These are phyloP conservation scores for Aphyosemion australe DNA, from an alignment of 2,113 vertebrate genomes.

Conservation along the genomic window DNA sequence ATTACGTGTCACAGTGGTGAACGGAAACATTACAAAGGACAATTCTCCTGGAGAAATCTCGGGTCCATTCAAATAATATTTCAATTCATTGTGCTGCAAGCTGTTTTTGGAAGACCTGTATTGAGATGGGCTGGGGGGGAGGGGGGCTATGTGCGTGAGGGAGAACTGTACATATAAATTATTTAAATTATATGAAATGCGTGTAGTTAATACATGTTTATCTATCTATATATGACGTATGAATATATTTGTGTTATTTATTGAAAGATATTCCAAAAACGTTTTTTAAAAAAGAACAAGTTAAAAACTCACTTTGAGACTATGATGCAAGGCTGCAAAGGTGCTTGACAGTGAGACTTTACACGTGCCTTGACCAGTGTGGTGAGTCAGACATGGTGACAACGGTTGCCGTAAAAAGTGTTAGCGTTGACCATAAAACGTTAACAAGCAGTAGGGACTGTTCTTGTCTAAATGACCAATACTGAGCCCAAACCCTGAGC, in stretches of 20 bases:
- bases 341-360: conserved; percentile 65
- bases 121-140: conserved; percentile 20
- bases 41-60: conserved; percentile 35
- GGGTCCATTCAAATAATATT: conserved; percentile 57
- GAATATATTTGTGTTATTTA: conserved; percentile 96
- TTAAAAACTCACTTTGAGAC: conserved; percentile 56
- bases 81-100: conserved; percentile 43
- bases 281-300: conserved; percentile 67
- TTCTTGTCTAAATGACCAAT: neutral
- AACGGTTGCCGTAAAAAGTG: conserved; percentile 19
- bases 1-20: conserved; percentile 13
- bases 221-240: conserved; percentile 80
- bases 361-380: conserved; percentile 70
- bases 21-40: conserved; percentile 18
- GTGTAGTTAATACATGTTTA: conserved; percentile 99
- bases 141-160: conserved; percentile 18
- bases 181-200: conserved; percentile 99
- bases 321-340: conserved; percentile 75
- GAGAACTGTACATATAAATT: conserved; percentile 92
- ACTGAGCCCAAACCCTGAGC: conserved; percentile 4
- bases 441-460: conserved; percentile 4
- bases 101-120: conserved; percentile 36
- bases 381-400: conserved; percentile 27
- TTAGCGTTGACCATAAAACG: conserved; percentile 10
- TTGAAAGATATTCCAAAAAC: conserved; percentile 79